Percentiles rank a stretch among this genome's conserved stretches.
These are phyloP conservation scores for Megamerina dolium DNA, from an alignment of 2,888 invertebrate species.

Conservation along the genomic window DNA sequence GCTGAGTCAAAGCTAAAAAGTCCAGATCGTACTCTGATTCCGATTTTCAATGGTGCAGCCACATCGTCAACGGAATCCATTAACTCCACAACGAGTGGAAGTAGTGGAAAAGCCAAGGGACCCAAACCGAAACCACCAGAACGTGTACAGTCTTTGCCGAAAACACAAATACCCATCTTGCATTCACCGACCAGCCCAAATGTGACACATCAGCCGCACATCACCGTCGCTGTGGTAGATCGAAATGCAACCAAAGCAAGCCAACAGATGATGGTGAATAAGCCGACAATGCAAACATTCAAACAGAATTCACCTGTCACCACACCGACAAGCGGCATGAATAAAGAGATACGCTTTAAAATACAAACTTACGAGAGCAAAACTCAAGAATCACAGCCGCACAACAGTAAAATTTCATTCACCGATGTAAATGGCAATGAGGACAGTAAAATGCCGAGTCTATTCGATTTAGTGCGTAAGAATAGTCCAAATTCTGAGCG, in stretches of 20 bases:
- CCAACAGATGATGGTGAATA: slow-evolving; percentile 20
- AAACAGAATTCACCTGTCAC: slow-evolving; percentile 24
- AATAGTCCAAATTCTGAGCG: slow-evolving; percentile 34
- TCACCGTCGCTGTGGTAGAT: slow-evolving; percentile 23
- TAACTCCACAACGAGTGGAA: slow-evolving; percentile 10
- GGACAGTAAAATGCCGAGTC: slow-evolving; percentile 55
- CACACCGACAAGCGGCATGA: slow-evolving; percentile 2
- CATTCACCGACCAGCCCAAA: slow-evolving; percentile 11
- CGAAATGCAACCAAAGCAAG: slow-evolving; percentile 11
- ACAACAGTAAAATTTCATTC: slow-evolving; percentile 16
- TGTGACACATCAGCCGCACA: slow-evolving; percentile 16
- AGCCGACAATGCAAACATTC: slow-evolving; percentile 43
- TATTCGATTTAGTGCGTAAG: slow-evolving; percentile 69
- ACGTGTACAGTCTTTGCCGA: slow-evolving; percentile 43
- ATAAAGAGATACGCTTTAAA: slow-evolving; percentile 44
- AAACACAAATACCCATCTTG: slow-evolving; percentile 45
- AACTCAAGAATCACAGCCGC: slow-evolving; percentile 24
- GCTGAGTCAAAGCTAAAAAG: slow-evolving; percentile 33
- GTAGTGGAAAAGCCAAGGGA: slow-evolving; percentile 28
- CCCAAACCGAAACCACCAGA: slow-evolving; percentile 48
- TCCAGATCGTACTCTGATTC: slow-evolving; percentile 41
- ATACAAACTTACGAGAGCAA: slow-evolving; percentile 48
- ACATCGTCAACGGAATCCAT: slow-evolving; percentile 12
- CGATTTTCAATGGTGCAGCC: slow-evolving; percentile 27
- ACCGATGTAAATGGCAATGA: slow-evolving; percentile 45